These are phyloP conservation scores for Balanococcus diminutus DNA, from an alignment of 2,888 invertebrate genomes.

Conservation along the genomic window DNA sequence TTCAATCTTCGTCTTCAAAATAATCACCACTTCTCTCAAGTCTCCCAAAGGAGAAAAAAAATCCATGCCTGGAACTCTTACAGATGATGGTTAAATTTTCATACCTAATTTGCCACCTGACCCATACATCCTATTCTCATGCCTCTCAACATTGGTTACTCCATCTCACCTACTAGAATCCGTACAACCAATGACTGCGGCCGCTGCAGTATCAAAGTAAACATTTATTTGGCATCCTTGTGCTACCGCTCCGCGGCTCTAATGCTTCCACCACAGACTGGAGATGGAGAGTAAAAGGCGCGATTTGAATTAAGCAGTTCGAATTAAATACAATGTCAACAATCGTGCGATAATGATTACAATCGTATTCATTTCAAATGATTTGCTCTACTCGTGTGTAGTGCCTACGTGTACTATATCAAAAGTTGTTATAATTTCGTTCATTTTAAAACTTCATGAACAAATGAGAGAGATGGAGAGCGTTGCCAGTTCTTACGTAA, in stretches of 20 bases:
- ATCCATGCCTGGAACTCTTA: no score
- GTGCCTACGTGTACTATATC: conserved; percentile 39
- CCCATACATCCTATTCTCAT: conserved; percentile 17
- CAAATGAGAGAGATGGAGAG: conserved; percentile 1
- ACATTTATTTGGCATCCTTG: conserved; percentile 44
- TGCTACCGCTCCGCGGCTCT: not conserved
- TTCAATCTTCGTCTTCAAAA: no score
- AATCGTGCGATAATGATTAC: conserved; percentile 48
- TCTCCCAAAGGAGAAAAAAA: no score
- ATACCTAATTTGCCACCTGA: not conserved
- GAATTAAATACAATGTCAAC: conserved; percentile 51
- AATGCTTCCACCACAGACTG: no score
- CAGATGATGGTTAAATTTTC: no score
- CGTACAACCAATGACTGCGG: conserved; percentile 16
- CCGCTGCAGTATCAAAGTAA: not conserved
- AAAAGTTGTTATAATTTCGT: conserved; percentile 50
- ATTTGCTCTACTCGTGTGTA: conserved; percentile 35
- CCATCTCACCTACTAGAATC: not conserved
- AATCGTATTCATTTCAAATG: conserved; percentile 50
- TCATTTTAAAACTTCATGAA: conserved; percentile 45
- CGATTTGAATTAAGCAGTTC: conserved; percentile 44
- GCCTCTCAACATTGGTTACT: not conserved
- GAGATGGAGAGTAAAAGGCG: not conserved
- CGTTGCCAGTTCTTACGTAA: conserved; percentile 45
- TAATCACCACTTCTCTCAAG: no score